phyloP scores from a whole-genome alignment of 2,888 invertebrate genomes.

The Tenthredo mesomela region DNA sequence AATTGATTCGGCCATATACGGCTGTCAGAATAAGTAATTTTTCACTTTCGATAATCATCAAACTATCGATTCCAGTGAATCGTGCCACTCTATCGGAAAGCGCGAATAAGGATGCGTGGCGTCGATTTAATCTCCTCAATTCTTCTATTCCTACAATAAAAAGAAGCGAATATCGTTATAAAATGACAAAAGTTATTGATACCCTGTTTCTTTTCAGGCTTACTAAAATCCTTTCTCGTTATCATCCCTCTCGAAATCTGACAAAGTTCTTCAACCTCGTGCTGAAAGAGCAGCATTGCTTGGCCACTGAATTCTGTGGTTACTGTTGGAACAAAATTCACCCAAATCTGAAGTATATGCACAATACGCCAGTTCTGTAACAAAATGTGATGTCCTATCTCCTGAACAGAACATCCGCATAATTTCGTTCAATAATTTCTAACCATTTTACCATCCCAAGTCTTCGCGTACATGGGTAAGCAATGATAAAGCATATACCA shows the following conservation, averaged over 20 bases:
- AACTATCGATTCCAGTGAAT: background rate
- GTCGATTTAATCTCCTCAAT: slow-evolving; percentile 19
- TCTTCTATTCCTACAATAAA: background rate
- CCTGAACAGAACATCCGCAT: background rate
- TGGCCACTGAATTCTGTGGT: slow-evolving; percentile 7
- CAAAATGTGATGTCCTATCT: background rate
- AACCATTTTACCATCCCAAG: background rate
- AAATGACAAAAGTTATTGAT: background rate
- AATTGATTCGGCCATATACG: background rate
- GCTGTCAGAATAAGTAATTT: background rate
- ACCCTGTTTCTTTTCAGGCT: background rate
- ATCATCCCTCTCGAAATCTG: background rate
- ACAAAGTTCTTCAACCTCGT: background rate
- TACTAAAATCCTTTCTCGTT: background rate
- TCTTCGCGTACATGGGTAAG: background rate
- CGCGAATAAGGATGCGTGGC: background rate
- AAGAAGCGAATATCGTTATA: background rate
- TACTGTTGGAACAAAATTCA: background rate
- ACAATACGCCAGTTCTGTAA: background rate
- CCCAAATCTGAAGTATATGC: too few species aligned
- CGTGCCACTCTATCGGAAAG: background rate
- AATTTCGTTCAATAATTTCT: background rate
- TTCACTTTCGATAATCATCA: slow-evolving; percentile 28
- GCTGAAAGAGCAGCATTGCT: slow-evolving; percentile 24
- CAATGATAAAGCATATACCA: background rate